A percentile compares a stretch with the other conserved stretches of the same genome.
phyloP scores from a whole-genome alignment of 2,888 invertebrate genomes.

The Agonopterix alstromeriana region DNA sequence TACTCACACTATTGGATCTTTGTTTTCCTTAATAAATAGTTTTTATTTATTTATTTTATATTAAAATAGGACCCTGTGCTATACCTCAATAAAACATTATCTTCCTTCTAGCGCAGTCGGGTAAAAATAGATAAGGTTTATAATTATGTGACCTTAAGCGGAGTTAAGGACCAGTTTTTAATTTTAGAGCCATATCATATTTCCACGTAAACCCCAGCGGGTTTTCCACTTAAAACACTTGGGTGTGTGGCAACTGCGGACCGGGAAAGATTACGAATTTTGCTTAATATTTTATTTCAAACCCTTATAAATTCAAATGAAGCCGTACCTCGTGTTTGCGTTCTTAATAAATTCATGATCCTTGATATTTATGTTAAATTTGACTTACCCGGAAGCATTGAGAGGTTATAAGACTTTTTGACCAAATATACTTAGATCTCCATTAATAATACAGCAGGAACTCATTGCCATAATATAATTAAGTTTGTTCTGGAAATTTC shows the following conservation, averaged over 20 bases:
- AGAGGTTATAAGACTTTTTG: conserved; percentile 1
- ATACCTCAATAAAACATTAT: too few species aligned
- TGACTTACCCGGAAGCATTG: neutral
- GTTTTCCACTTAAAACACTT: conserved; percentile 44
- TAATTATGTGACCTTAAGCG: conserved; percentile 2
- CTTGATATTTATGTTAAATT: conserved; percentile 3
- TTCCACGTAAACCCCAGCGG: conserved; percentile 33
- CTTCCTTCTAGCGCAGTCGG: too few species aligned
- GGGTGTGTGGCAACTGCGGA: conserved; percentile 11
- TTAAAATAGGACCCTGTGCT: too few species aligned
- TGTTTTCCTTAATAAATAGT: too few species aligned
- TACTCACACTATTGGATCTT: too few species aligned
- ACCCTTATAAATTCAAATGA: conserved; percentile 7
- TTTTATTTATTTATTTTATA: too few species aligned
- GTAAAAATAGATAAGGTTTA: too few species aligned
- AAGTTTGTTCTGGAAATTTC: neutral
- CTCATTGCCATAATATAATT: too few species aligned
- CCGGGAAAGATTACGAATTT: conserved; percentile 5
- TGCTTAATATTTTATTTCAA: conserved; percentile 6
- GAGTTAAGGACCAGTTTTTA: conserved; percentile 33
- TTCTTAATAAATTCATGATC: conserved; percentile 10
- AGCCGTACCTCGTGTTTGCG: conserved; percentile 5
- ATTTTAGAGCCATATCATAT: conserved; percentile 39
- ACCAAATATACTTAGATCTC: neutral
- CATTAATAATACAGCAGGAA: too few species aligned